Conservation (phyloP, 1,140 invertebrate species). For the Heliothis virescens region DNA sequence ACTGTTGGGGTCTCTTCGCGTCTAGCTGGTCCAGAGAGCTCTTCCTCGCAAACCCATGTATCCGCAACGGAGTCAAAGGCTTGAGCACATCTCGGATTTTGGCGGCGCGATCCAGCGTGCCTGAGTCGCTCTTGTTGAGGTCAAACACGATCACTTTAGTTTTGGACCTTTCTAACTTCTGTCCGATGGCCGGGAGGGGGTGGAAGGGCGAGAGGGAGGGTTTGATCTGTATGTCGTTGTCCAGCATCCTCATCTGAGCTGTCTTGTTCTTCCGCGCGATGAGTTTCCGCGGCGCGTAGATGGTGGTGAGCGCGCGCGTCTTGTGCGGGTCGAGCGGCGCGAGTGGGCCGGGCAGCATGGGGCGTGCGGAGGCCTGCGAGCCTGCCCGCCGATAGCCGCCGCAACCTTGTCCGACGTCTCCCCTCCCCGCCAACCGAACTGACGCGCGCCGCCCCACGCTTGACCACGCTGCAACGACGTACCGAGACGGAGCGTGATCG, state of each 20-base stretch:
- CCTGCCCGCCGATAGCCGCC: slow-evolving; percentile 70
- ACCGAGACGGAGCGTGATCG: not conserved
- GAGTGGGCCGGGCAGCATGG: slow-evolving; percentile 78
- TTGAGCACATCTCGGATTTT: slow-evolving; percentile 76
- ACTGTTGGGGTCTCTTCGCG: slow-evolving; percentile 66
- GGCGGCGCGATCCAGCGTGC: slow-evolving; percentile 55
- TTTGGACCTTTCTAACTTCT: slow-evolving; percentile 68
- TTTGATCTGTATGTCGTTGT: slow-evolving; percentile 76
- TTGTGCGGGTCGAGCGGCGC: slow-evolving; percentile 74
- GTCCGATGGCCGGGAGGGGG: slow-evolving; percentile 82
- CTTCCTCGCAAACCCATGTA: slow-evolving; percentile 67
- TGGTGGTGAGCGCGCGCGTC: slow-evolving; percentile 81
- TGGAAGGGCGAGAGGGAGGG: slow-evolving; percentile 79
- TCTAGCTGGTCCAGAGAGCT: slow-evolving; percentile 60
- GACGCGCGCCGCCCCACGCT: slow-evolving; percentile 61
- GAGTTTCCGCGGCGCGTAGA: slow-evolving; percentile 79
- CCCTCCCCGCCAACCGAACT: slow-evolving; percentile 61
- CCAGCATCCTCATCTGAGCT: slow-evolving; percentile 78
- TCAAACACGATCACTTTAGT: slow-evolving; percentile 80
- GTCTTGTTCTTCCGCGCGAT: slow-evolving; percentile 74
- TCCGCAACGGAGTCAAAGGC: slow-evolving; percentile 72
- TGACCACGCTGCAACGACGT: slow-evolving; percentile 53
- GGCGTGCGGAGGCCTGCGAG: slow-evolving; percentile 61
- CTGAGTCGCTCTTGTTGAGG: slow-evolving; percentile 65
- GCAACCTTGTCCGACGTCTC: slow-evolving; percentile 68